Evolutionary conservation across 2,888 invertebrate species (phyloP), one percentile per base, ranked within the genome.

Genomic region (Lapara coniferarum): DNA sequence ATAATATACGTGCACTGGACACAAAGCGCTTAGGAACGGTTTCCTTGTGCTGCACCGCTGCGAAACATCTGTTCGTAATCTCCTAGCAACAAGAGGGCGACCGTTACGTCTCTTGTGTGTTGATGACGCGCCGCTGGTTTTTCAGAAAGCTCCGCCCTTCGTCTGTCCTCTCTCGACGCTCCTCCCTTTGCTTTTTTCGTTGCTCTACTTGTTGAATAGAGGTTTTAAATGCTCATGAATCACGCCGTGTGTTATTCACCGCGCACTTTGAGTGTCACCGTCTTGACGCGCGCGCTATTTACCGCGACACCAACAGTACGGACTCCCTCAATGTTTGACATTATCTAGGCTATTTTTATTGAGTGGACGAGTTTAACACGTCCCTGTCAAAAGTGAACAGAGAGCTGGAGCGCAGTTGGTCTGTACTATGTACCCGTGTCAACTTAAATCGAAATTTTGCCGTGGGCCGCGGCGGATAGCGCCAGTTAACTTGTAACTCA

Each of bases 401-500:
- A 83, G 77, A 77, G 75, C 75, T 75, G 77, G 68, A 77, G 75
- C 76, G 77, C 76, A 75, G 75, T 73, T 78, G 74, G 77, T 72
- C 77, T 81, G 78, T 85, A 84, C 85, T 72, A 77, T 81, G 78
- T 85, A 84, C 85, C 86, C 85, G 81, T 87, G 86, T 87, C 86
- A 86, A 83, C 83, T 87, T 86, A 84, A 87, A 89, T 85, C 85
- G 84, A 87, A 89, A 88, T 89, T 86, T 85, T 71, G 80, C 81
- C 84, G 78, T 81, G 81, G 81, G 83, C 79, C 81, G 79, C 76
- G 79, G 79, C 84, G 85, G 86, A 85, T 85, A 85, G 81, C 84
- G 81, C 81, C 87, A 85, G 89, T 90, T 88, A 88, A 89, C 88
- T 91, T 89, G 85, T 88, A 89, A 91, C 88, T 91, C 86, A 89